A percentile compares a stretch with the other conserved stretches of the same genome.
phyloP scores from a whole-genome alignment of 2,113 vertebrate genomes.

The Calidris pugnax region DNA sequence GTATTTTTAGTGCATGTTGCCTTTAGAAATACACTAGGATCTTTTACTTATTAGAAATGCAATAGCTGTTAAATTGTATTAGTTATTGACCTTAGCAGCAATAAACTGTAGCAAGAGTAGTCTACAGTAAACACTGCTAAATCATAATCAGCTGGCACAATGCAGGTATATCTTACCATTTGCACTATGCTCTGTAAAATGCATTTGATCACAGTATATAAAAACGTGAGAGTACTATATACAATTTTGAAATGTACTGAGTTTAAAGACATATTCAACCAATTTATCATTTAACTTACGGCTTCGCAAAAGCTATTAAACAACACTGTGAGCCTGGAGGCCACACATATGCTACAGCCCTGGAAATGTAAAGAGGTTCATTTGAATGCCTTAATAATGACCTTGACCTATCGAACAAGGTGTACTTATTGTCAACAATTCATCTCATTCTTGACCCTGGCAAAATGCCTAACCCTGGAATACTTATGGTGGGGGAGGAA shows the following conservation, averaged over 20 bases:
- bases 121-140: conserved; percentile 7
- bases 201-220: background rate
- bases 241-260: background rate
- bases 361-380: conserved; percentile 57
- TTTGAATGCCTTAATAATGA: conserved; percentile 63
- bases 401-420: conserved; percentile 40
- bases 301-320: conserved; percentile 57
- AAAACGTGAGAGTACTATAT: background rate
- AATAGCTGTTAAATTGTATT: conserved; percentile 57
- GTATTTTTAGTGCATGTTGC: background rate
- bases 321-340: conserved; percentile 49
- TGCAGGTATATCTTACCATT: background rate
- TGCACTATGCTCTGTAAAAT: background rate
- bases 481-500: conserved; percentile 16
- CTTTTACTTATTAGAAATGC: conserved; percentile 39
- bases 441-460: conserved; percentile 66
- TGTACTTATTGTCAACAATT: conserved; percentile 46
- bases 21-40: background rate
- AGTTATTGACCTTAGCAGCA: conserved; percentile 58
- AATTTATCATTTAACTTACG: conserved; percentile 54
- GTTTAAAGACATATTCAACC: conserved; percentile 45
- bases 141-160: conserved; percentile 19
- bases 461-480: conserved; percentile 9
- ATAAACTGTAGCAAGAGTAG: conserved; percentile 25
- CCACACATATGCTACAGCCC: conserved; percentile 38